phyloP scores from a whole-genome alignment of 1,140 invertebrate genomes.

The Drosophila lowei region DNA sequence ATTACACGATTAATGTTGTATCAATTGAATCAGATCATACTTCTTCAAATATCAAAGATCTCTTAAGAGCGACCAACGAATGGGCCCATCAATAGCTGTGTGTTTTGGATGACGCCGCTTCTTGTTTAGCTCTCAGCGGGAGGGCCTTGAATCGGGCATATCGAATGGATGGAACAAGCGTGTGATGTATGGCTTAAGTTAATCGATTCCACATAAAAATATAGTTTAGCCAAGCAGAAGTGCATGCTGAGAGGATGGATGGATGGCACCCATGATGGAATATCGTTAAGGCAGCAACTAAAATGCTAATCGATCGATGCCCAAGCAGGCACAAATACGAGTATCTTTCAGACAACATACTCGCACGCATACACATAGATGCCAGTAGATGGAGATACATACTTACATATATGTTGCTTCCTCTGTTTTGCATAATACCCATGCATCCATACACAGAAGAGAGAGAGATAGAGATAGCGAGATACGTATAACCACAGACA shows the following conservation, averaged over 20 bases:
- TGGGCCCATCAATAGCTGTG: no score
- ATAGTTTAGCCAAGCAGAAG: constrained; percentile 54
- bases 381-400: neutral
- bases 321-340: constrained; percentile 40
- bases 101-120: no score
- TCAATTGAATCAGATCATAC: no score
- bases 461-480: neutral
- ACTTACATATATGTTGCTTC: constrained; percentile 47
- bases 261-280: constrained; percentile 38
- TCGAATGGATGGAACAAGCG: constrained; percentile 52
- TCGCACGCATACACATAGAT: neutral
- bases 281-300: constrained; percentile 66
- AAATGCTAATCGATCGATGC: constrained; percentile 68
- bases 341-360: neutral
- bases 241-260: constrained; percentile 19
- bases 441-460: constrained; percentile 10
- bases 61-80: no score
- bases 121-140: constrained; percentile 4
- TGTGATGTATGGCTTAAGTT: constrained; percentile 55
- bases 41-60: no score
- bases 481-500: constrained; percentile 17
- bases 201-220: constrained; percentile 52
- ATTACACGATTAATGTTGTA: no score
- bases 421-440: constrained; percentile 75
- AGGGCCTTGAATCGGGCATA: constrained; percentile 46